Evolutionary conservation across 2,113 vertebrate genomes (phyloP).

Genomic region (Furnarius figulus): DNA sequence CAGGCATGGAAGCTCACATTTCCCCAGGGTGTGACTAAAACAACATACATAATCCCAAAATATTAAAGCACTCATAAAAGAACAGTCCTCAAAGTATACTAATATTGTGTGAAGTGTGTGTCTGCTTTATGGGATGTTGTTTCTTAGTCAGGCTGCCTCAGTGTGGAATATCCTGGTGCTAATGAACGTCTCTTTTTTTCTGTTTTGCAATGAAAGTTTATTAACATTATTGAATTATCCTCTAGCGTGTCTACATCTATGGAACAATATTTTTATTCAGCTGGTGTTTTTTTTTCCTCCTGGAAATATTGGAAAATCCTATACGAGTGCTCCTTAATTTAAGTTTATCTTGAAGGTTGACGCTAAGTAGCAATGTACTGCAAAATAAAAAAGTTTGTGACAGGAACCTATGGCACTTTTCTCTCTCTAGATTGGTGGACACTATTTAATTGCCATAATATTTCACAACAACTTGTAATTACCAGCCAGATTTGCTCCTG

Average conservation of each 20-base stretch:
- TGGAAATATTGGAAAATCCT: background rate
- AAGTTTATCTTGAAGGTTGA: background rate
- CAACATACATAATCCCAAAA: slow-evolving; percentile 11
- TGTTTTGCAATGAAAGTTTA: background rate
- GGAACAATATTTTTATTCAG: background rate
- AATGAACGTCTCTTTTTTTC: background rate
- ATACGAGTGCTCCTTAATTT: background rate
- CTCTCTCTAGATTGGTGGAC: background rate
- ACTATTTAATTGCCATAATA: background rate
- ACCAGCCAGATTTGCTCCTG: background rate
- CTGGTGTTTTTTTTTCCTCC: background rate
- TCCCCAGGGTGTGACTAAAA: slow-evolving; percentile 52
- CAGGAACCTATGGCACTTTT: background rate
- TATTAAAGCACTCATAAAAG: slow-evolving; percentile 50
- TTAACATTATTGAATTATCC: background rate
- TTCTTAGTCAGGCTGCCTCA: background rate
- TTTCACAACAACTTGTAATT: background rate
- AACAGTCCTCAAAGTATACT: background rate
- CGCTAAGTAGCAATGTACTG: background rate
- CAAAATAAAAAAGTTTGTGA: background rate
- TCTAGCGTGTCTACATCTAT: background rate
- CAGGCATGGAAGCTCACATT: slow-evolving; percentile 9
- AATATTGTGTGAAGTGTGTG: background rate
- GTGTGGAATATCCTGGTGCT: background rate
- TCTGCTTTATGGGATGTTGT: background rate